Conservation (phyloP, 2,797 vertebrate species). For the Gymnodraco acuticeps region DNA sequence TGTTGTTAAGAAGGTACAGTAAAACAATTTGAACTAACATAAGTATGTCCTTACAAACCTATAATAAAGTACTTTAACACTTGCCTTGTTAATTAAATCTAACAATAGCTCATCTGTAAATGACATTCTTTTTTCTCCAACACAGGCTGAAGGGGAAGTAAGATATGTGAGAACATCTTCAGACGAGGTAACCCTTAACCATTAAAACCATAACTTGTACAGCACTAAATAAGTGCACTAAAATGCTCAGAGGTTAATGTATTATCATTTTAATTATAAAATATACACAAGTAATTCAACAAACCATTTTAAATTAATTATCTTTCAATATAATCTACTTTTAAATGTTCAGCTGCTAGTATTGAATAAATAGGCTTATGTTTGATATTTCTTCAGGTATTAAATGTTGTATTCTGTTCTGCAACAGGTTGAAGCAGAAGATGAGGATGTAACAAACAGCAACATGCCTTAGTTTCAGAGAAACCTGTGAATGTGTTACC, state of each 20-base stretch:
- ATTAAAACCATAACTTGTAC: too few relatives aligned
- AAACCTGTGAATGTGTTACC: too few relatives aligned
- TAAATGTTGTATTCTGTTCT: too few relatives aligned
- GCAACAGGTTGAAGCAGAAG: too few relatives aligned
- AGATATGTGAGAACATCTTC: not conserved
- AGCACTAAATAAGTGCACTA: too few relatives aligned
- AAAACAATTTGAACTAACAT: not conserved
- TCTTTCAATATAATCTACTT: too few relatives aligned
- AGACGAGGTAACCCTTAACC: not conserved
- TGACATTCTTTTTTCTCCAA: not conserved
- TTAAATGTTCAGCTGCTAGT: too few relatives aligned
- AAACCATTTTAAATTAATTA: not conserved
- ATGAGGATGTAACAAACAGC: too few relatives aligned
- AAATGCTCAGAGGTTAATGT: too few relatives aligned
- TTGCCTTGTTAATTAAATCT: not conserved
- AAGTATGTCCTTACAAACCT: not conserved
- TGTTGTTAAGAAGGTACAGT: not conserved
- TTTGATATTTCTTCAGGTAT: too few relatives aligned
- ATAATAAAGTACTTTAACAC: not conserved
- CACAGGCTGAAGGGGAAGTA: slow-evolving; percentile 7
- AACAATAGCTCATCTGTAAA: not conserved
- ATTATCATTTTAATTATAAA: not conserved
- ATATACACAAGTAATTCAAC: not conserved
- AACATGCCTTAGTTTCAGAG: not conserved
- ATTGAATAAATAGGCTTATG: too few relatives aligned